These are phyloP conservation scores for Pararge aegeria DNA, from an alignment of 1,140 invertebrate species.

Conservation along the genomic window DNA sequence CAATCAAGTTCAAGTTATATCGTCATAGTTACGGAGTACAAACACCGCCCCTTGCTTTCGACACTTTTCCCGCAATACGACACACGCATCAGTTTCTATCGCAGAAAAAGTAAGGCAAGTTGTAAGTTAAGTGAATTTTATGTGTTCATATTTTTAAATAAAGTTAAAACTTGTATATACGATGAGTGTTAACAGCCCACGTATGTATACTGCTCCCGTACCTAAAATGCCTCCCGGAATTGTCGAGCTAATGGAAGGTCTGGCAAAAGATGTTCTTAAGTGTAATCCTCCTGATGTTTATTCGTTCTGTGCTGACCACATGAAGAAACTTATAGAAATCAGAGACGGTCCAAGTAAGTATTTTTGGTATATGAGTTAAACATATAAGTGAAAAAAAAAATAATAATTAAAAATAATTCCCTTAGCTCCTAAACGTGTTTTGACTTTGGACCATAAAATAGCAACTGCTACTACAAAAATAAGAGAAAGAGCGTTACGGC, in stretches of 20 bases:
- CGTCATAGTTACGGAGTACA: slow-evolving; percentile 39
- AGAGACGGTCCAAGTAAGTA: slow-evolving; percentile 52
- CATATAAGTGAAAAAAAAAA: neutral
- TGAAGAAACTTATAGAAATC: slow-evolving; percentile 63
- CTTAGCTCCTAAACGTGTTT: slow-evolving; percentile 33
- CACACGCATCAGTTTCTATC: no score
- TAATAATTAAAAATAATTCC: slow-evolving; percentile 5
- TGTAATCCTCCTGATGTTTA: slow-evolving; percentile 74
- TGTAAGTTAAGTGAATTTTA: neutral
- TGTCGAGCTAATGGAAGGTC: slow-evolving; percentile 76
- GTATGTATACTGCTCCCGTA: slow-evolving; percentile 48
- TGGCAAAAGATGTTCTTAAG: slow-evolving; percentile 77
- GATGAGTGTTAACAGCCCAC: slow-evolving; percentile 40
- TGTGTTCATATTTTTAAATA: neutral
- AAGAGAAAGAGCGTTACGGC: slow-evolving; percentile 43
- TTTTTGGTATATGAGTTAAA: neutral
- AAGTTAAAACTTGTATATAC: neutral
- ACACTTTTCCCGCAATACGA: slow-evolving; percentile 8
- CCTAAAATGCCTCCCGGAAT: slow-evolving; percentile 77
- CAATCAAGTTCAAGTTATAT: slow-evolving; percentile 19
- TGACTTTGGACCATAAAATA: slow-evolving; percentile 55
- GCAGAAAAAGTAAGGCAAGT: neutral
- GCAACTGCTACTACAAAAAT: slow-evolving; percentile 47
- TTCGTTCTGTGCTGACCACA: slow-evolving; percentile 73
- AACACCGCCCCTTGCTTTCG: slow-evolving; percentile 24